Evolutionary conservation across 2,797 vertebrate genomes (phyloP), one percentile per base, ranked within the genome.

Genomic region (Chrysocyon brachyurus): DNA sequence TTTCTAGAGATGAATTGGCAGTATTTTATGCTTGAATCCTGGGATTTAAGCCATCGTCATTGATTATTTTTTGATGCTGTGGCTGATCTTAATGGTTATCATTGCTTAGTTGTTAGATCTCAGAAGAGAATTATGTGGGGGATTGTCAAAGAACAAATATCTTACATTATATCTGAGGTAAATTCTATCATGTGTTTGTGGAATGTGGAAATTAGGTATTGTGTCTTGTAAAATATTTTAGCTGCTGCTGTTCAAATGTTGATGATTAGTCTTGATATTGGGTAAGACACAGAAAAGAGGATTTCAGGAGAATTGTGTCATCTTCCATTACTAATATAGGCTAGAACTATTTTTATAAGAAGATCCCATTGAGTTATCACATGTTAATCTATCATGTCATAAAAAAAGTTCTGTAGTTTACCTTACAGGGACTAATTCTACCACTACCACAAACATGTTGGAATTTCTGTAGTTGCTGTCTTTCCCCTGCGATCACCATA

Each of bases 361-460:
- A 59, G 46, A 49, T 49, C 7, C 19, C 61, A 3, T 66, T 64
- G 22, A 77, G n/a, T 95, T 92, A 63, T 56, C 15, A 26, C 12
- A 77, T 75, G 19, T 21, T 81, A n/a, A 31, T 61, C 24, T 61
- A 12, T n/a, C 40, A 11, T 72, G 22, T 95, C 85, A 89, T 52
- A 70, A 83, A 88, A 64, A 68, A 78, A 82, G 16, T 46, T 94
- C 9, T 95, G 3, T 95, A 78, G 40, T 90, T 94, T 78, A 40
- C 59, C 19, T 82, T 66, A 28, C 16, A 64, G 19, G 36, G 56
- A 33, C 49, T 61, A 61, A 59, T n/a, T 90, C 11, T 90, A 0
- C 82, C 22, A 24, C 40, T 75, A 10, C 52, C 68, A 26, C 24
- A 31, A 82, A 57, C 22, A 33, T 68, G 72, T 14, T 79, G 40